phyloP scores from a whole-genome alignment of 2,888 invertebrate genomes.

The Adelognathus sp. region DNA sequence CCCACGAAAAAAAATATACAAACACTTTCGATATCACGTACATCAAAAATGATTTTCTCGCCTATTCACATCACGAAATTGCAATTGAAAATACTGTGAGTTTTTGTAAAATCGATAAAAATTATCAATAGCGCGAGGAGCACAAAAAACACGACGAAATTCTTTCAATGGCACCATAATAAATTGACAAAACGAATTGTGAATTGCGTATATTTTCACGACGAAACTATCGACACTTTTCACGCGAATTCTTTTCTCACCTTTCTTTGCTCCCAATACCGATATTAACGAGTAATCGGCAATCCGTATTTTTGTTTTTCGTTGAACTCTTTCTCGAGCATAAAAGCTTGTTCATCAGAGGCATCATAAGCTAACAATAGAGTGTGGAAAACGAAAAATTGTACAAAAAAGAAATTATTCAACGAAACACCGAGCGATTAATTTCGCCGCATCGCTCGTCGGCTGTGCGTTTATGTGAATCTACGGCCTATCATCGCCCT shows the following conservation, averaged over 20 bases:
- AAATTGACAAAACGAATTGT: background rate
- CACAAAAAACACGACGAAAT: too few species aligned
- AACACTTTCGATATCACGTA: too few species aligned
- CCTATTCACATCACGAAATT: too few species aligned
- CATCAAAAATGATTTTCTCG: too few species aligned
- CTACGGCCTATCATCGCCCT: conserved; percentile 72
- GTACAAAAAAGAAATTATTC: too few species aligned
- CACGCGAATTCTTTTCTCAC: conserved; percentile 65
- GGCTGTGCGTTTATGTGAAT: conserved; percentile 54
- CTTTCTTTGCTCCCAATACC: conserved; percentile 65
- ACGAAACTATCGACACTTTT: conserved; percentile 35
- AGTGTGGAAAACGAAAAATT: too few species aligned
- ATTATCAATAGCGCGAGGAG: too few species aligned
- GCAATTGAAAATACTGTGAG: too few species aligned
- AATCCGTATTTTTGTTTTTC: conserved; percentile 51
- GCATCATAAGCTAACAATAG: conserved; percentile 85
- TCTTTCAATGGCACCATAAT: too few species aligned
- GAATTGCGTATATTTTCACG: background rate
- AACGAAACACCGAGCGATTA: conserved; percentile 60
- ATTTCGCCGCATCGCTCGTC: conserved; percentile 70
- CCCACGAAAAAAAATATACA: too few species aligned
- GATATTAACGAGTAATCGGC: conserved; percentile 60
- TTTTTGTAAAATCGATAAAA: too few species aligned
- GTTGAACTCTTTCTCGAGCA: conserved; percentile 83
- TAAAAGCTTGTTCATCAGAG: conserved; percentile 89